Percentiles rank a stretch among this genome's conserved stretches.
Conservation (phyloP, 1,140 invertebrate species). For the Piezodorus guildinii region DNA sequence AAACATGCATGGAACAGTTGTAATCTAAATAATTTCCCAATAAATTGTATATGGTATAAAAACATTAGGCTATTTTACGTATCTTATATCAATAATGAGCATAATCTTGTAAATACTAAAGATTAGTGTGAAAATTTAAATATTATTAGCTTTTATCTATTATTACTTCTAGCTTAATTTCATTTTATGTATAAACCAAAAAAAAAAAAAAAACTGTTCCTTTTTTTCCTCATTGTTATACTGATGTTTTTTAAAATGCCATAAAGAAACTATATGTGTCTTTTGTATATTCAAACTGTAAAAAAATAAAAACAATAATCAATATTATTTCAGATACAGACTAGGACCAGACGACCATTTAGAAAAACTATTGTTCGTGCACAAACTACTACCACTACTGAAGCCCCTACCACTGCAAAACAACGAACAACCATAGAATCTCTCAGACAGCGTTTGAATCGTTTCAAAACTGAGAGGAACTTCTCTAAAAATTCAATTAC, state of each 20-base stretch:
- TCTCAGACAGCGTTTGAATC: constrained; percentile 16
- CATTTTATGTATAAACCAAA: too few relatives aligned
- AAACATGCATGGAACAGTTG: constrained; percentile 12
- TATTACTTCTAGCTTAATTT: too few relatives aligned
- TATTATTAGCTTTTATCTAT: too few relatives aligned
- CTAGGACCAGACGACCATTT: constrained; percentile 13
- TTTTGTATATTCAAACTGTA: too few relatives aligned
- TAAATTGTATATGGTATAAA: constrained; percentile 17
- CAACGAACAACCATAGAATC: constrained; percentile 17
- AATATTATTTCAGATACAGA: constrained; percentile 6
- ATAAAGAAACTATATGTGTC: too few relatives aligned
- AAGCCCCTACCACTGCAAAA: constrained; percentile 1
- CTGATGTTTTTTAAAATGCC: too few relatives aligned
- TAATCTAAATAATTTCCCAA: not conserved
- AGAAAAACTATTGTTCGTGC: constrained; percentile 11
- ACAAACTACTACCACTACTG: constrained; percentile 19
- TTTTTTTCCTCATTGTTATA: too few relatives aligned
- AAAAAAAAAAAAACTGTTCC: too few relatives aligned
- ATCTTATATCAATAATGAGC: too few relatives aligned
- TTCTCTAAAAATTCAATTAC: not conserved
- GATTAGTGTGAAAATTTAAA: too few relatives aligned
- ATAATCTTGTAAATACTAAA: too few relatives aligned
- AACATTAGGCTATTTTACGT: not conserved
- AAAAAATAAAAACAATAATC: too few relatives aligned
- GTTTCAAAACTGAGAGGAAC: constrained; percentile 16